Percentiles rank a stretch among this genome's conserved stretches.
phyloP scores from a whole-genome alignment of 2,888 invertebrate species.

The Metalampra italica region DNA sequence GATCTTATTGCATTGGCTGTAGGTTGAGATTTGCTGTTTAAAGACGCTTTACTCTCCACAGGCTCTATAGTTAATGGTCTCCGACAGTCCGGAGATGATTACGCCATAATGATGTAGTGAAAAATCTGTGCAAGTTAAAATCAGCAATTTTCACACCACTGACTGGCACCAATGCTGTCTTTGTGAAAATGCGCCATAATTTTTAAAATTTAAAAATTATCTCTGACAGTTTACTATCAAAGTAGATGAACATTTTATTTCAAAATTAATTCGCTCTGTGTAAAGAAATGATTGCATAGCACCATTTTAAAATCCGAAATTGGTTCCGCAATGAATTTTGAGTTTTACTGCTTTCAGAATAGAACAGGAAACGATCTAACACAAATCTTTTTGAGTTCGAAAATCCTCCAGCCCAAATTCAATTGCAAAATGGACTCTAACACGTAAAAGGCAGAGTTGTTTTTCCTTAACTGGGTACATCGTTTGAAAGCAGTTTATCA shows the following conservation, averaged over 20 bases:
- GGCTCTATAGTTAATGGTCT: no score
- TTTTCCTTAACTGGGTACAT: slow-evolving; percentile 28
- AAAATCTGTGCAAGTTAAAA: no score
- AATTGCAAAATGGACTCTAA: background rate
- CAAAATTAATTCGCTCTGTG: background rate
- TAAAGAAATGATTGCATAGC: background rate
- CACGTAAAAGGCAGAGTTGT: background rate
- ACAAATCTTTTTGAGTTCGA: slow-evolving; percentile 50
- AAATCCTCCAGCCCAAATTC: slow-evolving; percentile 23
- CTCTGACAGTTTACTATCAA: background rate
- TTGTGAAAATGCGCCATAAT: background rate
- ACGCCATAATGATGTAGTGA: no score
- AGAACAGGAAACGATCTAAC: slow-evolving; percentile 66
- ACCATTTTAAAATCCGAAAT: background rate
- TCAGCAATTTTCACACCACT: no score
- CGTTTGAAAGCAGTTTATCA: slow-evolving; percentile 55
- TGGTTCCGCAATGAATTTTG: slow-evolving; percentile 52
- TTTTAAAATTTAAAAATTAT: background rate
- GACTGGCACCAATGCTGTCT: background rate
- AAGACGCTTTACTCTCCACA: no score
- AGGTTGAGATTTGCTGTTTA: no score
- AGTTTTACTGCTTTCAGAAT: slow-evolving; percentile 62
- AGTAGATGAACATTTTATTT: background rate
- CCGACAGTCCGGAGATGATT: no score
- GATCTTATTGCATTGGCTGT: no score